Base-by-base conservation (phyloP, 2,888 invertebrate species). In the Eilema caniola region DNA sequence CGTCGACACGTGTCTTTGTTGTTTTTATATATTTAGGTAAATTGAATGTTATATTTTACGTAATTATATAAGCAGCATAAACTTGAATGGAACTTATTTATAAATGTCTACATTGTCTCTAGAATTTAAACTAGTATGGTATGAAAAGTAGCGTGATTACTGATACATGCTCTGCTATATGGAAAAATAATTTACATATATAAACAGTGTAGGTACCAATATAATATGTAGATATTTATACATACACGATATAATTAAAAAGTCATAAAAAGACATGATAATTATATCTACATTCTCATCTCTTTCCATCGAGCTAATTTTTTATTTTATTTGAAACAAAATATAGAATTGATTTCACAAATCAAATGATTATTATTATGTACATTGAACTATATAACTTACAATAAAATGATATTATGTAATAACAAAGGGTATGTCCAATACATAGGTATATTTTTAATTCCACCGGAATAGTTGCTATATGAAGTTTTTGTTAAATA, bases 1-100 rank as follows among this genome's bases (percentile, higher is more conserved):
- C 73, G 68, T 70, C 70, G 71, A 75, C 67, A 65, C 71, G 69
- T 66, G 69, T 73, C 63, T 41, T 77, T 73, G 78, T 82, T 82
- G 81, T 76, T 80, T 83, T 81, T 77, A 76, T 79, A 75, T 76
- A 77, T 74, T 75, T 83, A 82, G 75, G 68, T 76, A 81, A 82
- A 83, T 82, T 79, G 71, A 76, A 79, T 77, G 83, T 83, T 83
- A 77, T 82, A 79, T 73, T 81, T 76, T 77, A 81, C 71, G 73
- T 63, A 24, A 37, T 25, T 62, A 73, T 73, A 64, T 75, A 70
- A 76, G 74, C 73, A 76, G 72, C 76, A 80, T 80, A 64, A 72
- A 70, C 66, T 76, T 70, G 64, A 73, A 69, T 71, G 62, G 25
- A 62, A 73, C 60, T 73, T 62, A 14, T 63, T 80, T 73, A 70